These are phyloP conservation scores for Olivierus martensii DNA, from an alignment of 1,140 invertebrate species.

Conservation along the genomic window DNA sequence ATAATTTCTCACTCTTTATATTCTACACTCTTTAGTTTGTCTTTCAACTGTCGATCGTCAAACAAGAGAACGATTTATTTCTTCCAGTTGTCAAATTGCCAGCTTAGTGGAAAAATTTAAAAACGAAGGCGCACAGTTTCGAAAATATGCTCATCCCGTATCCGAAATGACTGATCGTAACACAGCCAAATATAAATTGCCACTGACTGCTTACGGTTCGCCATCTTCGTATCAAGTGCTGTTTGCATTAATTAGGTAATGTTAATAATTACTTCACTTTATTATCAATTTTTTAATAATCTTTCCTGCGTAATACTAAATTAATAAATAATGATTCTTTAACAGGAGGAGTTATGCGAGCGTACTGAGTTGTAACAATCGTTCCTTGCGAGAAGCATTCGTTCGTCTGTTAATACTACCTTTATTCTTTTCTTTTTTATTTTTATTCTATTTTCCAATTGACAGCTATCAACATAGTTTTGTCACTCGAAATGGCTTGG, in stretches of 20 bases:
- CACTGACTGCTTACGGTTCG: slow-evolving; percentile 44
- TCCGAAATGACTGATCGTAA: slow-evolving; percentile 6
- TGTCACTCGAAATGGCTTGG: slow-evolving; percentile 57
- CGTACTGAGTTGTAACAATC: slow-evolving; percentile 45
- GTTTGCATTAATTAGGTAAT: slow-evolving; percentile 60
- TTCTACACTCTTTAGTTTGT: slow-evolving; percentile 57
- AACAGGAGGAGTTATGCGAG: slow-evolving; percentile 17
- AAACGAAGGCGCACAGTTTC: slow-evolving; percentile 51
- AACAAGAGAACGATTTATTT: slow-evolving; percentile 72
- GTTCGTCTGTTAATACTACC: slow-evolving; percentile 59
- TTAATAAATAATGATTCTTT: no score
- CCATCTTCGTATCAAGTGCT: slow-evolving; percentile 54
- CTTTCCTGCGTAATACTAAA: no score
- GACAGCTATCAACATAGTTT: slow-evolving; percentile 55
- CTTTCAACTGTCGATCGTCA: slow-evolving; percentile 79
- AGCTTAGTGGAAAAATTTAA: slow-evolving; percentile 83
- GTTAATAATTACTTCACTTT: no score
- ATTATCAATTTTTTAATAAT: no score
- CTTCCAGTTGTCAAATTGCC: slow-evolving; percentile 83
- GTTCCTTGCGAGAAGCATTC: slow-evolving; percentile 54
- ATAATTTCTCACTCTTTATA: no score
- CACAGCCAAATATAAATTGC: slow-evolving; percentile 17
- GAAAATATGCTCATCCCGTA: slow-evolving; percentile 33
- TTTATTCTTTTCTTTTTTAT: slow-evolving; percentile 57
- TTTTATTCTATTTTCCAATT: slow-evolving; percentile 57